Conservation (phyloP, 2,113 vertebrate genomes). For the Microtus pennsylvanicus region DNA sequence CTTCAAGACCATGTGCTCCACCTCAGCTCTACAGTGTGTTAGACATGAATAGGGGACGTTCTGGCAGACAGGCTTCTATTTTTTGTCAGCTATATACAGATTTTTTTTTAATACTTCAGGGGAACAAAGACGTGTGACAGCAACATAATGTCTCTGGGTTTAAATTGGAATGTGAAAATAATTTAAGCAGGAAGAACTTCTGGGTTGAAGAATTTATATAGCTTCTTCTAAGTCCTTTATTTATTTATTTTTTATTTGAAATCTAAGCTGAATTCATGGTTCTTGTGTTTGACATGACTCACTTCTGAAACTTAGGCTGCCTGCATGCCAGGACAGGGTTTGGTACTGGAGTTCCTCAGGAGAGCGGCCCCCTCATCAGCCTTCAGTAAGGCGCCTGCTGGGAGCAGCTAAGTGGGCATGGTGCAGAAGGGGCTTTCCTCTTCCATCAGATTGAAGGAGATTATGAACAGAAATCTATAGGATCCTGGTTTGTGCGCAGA, state of each 20-base stretch:
- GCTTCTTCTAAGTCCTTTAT: conserved; percentile 73
- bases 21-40: conserved; percentile 54
- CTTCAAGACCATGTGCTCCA: conserved; percentile 70
- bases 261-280: conserved; percentile 71
- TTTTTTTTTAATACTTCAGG: conserved; percentile 62
- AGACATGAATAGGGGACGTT: conserved; percentile 15
- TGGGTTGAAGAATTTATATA: conserved; percentile 78
- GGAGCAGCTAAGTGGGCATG: background rate
- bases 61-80: conserved; percentile 77
- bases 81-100: conserved; percentile 77
- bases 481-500: conserved; percentile 54
- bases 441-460: conserved; percentile 54
- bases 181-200: conserved; percentile 79
- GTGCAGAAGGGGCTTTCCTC: background rate
- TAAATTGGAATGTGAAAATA: conserved; percentile 82
- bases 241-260: conserved; percentile 70
- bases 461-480: conserved; percentile 71
- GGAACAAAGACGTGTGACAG: conserved; percentile 81
- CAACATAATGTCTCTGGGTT: conserved; percentile 81
- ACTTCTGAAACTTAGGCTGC: background rate
- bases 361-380: conserved; percentile 18
- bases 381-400: conserved; percentile 44
- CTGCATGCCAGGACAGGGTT: fast-evolving
- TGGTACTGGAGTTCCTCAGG: background rate
- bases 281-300: conserved; percentile 41